Conservation (phyloP, 2,888 invertebrate genomes). For the Ichneumoninae sp. region DNA sequence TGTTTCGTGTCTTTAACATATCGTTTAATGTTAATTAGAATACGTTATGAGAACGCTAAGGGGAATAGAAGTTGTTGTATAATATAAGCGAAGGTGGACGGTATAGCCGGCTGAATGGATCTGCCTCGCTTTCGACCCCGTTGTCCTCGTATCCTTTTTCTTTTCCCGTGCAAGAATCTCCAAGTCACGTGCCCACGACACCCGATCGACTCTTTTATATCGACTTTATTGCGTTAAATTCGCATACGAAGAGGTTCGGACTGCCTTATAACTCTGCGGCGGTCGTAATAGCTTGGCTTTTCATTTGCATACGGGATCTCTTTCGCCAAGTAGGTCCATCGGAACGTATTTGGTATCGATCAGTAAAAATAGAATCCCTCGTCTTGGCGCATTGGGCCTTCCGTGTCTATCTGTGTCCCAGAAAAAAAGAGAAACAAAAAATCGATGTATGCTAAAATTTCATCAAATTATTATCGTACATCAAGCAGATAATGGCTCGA, state of each 20-base stretch:
- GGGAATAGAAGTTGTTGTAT: slow-evolving; percentile 24
- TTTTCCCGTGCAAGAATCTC: slow-evolving; percentile 6
- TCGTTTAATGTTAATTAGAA: slow-evolving; percentile 53
- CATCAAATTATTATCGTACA: not conserved
- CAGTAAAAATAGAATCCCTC: slow-evolving; percentile 30
- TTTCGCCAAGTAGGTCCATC: slow-evolving; percentile 4
- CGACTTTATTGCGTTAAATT: slow-evolving; percentile 41
- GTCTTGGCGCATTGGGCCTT: not conserved
- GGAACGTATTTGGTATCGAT: slow-evolving; percentile 4
- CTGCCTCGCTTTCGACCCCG: slow-evolving; percentile 28
- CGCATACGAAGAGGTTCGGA: slow-evolving; percentile 16
- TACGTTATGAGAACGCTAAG: slow-evolving; percentile 40
- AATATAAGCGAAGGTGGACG: slow-evolving; percentile 12
- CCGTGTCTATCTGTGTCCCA: not conserved
- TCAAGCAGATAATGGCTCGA: not conserved
- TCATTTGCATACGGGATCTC: slow-evolving; percentile 42
- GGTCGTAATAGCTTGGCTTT: slow-evolving; percentile 28
- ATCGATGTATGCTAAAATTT: not conserved
- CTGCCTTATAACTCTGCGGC: slow-evolving; percentile 32
- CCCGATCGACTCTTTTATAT: slow-evolving; percentile 41
- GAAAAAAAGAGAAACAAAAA: not conserved
- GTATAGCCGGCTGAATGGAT: not conserved
- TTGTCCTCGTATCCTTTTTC: slow-evolving; percentile 6
- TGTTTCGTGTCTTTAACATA: slow-evolving; percentile 22
- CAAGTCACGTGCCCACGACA: slow-evolving; percentile 39